Base-by-base conservation (phyloP, 2,888 invertebrate species). In the Megaustenia siamemsis region DNA sequence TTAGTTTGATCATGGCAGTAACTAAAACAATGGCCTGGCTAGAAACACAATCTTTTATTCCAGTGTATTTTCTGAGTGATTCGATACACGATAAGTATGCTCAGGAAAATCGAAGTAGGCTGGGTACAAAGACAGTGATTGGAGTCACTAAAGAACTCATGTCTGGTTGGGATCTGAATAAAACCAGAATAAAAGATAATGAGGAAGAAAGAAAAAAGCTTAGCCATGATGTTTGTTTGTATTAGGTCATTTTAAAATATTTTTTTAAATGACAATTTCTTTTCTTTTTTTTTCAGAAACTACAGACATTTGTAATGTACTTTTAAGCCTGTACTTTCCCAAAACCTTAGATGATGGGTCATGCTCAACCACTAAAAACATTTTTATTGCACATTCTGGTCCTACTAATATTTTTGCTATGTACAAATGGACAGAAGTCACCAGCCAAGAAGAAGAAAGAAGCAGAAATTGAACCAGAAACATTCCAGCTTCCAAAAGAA, bases 401-500 rank as follows among this genome's bases (percentile, higher is more conserved):
- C 66, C 35, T 78, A 24, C 40, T 43, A 18, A 28, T 28, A 1
- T 43, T 45, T 32, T 24, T n/a, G 5, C 4, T 35, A 2, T 80
- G 49, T 12, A 69, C 69, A n/a, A 69, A 49, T 80, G 80, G 68
- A 53, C 69, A 80, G 38, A 71, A 73, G 43, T 60, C 49, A 45
- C n/a, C 77, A 24, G 8, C 24, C 35, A 32, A 63, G 12, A 68
- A 77, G 24, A 21, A 68, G 4, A 76, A 66, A 38, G 40, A 68
- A 53, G 68, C 32, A 32, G n/a, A 35, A 6, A 24, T 18, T n/a
- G 18, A 28, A 32, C 28, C 38, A 32, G 79, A 56, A 18, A 24
- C 38, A 8, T 21, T 1, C 18, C 32, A 32, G 15, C 82, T 86
- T 24, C 83, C 75, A 49, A 88, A 83, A 73, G 88, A 90, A 49